Conservation (phyloP, 2,797 vertebrate species). For the Sebastes steindachneri region DNA sequence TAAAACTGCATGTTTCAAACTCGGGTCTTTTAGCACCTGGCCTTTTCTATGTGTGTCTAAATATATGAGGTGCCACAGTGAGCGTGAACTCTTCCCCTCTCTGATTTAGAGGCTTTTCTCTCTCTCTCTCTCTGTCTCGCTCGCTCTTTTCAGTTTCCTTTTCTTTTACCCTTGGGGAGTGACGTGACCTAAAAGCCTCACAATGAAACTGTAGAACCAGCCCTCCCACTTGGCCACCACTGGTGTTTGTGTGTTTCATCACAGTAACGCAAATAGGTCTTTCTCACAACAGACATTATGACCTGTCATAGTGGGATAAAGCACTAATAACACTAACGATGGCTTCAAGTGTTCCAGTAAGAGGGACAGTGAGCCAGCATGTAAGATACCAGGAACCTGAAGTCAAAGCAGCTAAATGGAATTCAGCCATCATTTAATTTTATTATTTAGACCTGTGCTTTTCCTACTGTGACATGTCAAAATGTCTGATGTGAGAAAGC, state of each 20-base stretch:
- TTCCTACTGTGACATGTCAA: too few species aligned
- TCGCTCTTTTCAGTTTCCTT: slow-evolving; percentile 18
- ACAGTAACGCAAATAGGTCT: slow-evolving; percentile 20
- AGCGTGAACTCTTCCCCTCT: slow-evolving; percentile 19
- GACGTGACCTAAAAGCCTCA: slow-evolving; percentile 61
- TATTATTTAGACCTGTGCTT: too few species aligned
- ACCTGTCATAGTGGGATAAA: too few species aligned
- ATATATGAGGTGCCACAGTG: slow-evolving; percentile 18
- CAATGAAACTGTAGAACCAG: slow-evolving; percentile 64
- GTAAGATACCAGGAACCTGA: too few species aligned
- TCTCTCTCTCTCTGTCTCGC: background rate
- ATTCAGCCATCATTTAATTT: too few species aligned
- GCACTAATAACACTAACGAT: too few species aligned
- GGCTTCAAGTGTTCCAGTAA: too few species aligned
- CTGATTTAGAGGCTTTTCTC: slow-evolving; percentile 7
- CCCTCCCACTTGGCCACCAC: slow-evolving; percentile 54
- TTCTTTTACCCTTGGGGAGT: slow-evolving; percentile 44
- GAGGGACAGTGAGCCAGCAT: too few species aligned
- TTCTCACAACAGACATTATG: too few species aligned
- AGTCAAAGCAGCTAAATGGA: too few species aligned
- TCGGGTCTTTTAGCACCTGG: slow-evolving; percentile 14
- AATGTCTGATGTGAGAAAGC: too few species aligned
- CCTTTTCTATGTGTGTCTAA: background rate
- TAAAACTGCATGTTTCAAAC: slow-evolving; percentile 34
- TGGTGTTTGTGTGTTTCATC: slow-evolving; percentile 11